These are phyloP conservation scores for Nycticebus coucang DNA, from an alignment of 2,113 vertebrate species.

Conservation along the genomic window DNA sequence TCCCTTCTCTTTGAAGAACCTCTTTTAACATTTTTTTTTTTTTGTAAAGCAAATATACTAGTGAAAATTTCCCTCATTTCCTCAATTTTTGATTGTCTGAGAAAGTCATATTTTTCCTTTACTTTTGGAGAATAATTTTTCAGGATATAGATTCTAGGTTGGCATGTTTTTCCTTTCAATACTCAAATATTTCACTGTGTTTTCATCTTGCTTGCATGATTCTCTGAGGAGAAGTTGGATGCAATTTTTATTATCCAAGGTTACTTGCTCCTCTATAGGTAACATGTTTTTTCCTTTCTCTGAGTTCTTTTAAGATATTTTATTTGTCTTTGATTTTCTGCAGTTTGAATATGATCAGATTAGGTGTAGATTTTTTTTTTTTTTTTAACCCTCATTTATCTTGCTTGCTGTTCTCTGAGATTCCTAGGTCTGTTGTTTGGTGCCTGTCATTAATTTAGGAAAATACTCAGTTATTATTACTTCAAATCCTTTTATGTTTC, in stretches of 20 bases:
- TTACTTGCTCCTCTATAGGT: background rate
- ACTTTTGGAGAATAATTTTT: background rate
- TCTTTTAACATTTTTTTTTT: background rate
- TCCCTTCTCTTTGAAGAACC: background rate
- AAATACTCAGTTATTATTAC: background rate
- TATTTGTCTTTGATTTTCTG: constrained; percentile 25
- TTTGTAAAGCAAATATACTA: background rate
- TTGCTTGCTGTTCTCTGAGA: background rate
- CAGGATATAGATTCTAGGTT: background rate
- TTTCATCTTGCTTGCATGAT: background rate
- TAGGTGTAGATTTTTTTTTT: background rate
- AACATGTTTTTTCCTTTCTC: background rate
- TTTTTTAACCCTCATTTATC: background rate
- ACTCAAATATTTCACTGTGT: background rate
- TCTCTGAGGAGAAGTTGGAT: background rate
- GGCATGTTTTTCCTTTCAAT: background rate
- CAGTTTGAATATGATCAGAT: background rate
- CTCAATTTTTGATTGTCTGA: background rate
- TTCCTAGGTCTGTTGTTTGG: background rate
- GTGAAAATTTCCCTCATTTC: background rate
- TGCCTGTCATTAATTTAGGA: background rate
- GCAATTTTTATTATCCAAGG: background rate
- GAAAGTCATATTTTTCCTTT: background rate
- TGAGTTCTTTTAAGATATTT: background rate
- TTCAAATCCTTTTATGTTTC: background rate